phyloP scores from a whole-genome alignment of 2,797 vertebrate genomes.

The Eptatretus atami region DNA sequence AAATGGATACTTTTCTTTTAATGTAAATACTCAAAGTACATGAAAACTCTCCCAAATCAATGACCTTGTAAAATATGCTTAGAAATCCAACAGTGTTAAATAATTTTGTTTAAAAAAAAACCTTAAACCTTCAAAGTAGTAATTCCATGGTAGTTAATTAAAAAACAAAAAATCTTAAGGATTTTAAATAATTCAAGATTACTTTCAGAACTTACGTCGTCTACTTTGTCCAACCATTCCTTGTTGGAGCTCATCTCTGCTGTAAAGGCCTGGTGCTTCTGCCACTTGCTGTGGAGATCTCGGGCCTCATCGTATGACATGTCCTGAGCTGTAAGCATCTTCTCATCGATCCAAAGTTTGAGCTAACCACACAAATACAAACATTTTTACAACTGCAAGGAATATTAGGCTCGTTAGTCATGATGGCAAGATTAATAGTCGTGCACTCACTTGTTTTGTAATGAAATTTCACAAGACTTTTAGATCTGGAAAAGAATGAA shows the following conservation, averaged over 20 bases:
- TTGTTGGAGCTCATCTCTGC: constrained; percentile 64
- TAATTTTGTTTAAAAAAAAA: neutral
- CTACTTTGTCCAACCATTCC: constrained; percentile 66
- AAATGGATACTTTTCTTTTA: too few species aligned
- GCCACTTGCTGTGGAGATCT: constrained; percentile 77
- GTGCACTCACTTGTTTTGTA: neutral
- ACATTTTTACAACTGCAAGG: neutral
- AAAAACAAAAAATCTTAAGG: neutral
- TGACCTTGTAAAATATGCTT: constrained; percentile 50
- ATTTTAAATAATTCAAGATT: neutral
- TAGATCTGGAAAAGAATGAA: neutral
- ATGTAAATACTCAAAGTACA: too few species aligned
- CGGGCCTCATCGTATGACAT: constrained; percentile 62
- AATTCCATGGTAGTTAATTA: too few species aligned
- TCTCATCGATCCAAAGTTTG: constrained; percentile 65
- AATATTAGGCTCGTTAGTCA: neutral
- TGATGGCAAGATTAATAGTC: neutral
- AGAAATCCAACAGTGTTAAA: neutral
- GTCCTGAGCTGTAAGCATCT: constrained; percentile 70
- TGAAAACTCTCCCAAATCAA: neutral
- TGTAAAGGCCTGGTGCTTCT: constrained; percentile 78
- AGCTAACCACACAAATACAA: constrained; percentile 18
- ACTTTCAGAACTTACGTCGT: constrained; percentile 22
- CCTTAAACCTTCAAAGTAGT: neutral
- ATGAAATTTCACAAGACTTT: neutral